phyloP scores from a whole-genome alignment of 2,888 invertebrate genomes.

The Tineola bisselliella region DNA sequence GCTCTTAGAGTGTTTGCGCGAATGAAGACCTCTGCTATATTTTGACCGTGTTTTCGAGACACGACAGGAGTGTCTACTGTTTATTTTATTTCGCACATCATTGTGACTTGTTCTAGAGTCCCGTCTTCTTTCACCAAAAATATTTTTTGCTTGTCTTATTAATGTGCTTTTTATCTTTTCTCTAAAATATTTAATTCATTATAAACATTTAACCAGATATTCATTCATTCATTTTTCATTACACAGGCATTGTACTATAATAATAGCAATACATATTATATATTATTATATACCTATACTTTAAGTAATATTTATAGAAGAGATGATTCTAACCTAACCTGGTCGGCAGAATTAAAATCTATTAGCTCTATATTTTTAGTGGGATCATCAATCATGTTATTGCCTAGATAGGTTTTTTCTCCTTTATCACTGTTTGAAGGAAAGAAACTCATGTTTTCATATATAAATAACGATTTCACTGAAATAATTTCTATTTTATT shows the following conservation, averaged over 20 bases:
- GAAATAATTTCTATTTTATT: no score
- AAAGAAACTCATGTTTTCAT: not conserved
- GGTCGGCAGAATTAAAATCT: slow-evolving; percentile 39
- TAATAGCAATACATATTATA: no score
- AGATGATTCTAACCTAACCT: slow-evolving; percentile 28
- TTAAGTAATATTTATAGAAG: no score
- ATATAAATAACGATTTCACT: not conserved
- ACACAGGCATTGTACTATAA: no score
- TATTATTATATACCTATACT: no score
- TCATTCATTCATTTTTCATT: no score
- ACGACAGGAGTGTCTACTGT: not conserved
- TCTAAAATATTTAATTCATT: slow-evolving; percentile 24
- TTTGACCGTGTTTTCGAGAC: not conserved
- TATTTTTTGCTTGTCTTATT: slow-evolving; percentile 1
- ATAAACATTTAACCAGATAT: no score
- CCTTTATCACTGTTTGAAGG: not conserved
- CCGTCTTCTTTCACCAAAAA: not conserved
- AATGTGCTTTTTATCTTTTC: slow-evolving; percentile 29
- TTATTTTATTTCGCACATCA: not conserved
- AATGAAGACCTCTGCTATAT: not conserved
- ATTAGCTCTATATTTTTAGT: slow-evolving; percentile 16
- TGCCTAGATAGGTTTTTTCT: not conserved
- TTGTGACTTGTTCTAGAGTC: no score
- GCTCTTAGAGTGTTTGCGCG: not conserved
- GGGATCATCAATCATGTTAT: not conserved